phyloP scores from a whole-genome alignment of 2,888 invertebrate genomes.

The Brachynemurus nebulosus region DNA sequence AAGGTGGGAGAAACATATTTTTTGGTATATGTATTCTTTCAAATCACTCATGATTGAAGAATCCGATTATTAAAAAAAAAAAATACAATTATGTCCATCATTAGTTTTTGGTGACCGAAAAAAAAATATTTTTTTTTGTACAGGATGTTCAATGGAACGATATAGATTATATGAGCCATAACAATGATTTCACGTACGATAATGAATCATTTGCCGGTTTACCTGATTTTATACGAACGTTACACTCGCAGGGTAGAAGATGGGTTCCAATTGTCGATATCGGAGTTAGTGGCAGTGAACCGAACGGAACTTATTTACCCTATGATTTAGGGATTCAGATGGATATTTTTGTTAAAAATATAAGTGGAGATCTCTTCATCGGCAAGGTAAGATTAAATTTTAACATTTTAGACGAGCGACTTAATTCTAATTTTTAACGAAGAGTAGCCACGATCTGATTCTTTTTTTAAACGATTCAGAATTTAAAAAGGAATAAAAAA shows the following conservation, averaged over 20 bases:
- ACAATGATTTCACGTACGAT: slow-evolving; percentile 68
- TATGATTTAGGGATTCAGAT: slow-evolving; percentile 59
- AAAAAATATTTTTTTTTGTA: too few species aligned
- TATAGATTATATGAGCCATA: slow-evolving; percentile 67
- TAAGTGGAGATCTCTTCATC: slow-evolving; percentile 46
- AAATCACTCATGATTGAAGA: too few species aligned
- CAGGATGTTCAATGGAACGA: slow-evolving; percentile 76
- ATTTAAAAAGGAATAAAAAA: too few species aligned
- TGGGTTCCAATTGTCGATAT: slow-evolving; percentile 64
- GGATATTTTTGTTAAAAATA: slow-evolving; percentile 61
- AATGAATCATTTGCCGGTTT: slow-evolving; percentile 44
- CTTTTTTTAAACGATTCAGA: too few species aligned
- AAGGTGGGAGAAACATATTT: too few species aligned
- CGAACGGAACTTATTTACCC: slow-evolving; percentile 53
- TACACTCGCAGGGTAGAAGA: slow-evolving; percentile 59
- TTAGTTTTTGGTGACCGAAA: too few species aligned
- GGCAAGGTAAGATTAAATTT: slow-evolving; percentile 45
- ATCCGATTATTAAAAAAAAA: too few species aligned
- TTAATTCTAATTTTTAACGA: too few species aligned
- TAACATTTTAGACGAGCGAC: slow-evolving; percentile 2
- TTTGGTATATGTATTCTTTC: too few species aligned
- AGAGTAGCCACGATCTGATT: too few species aligned
- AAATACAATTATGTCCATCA: too few species aligned
- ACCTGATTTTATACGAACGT: slow-evolving; percentile 50
- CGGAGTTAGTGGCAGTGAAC: slow-evolving; percentile 57